A percentile compares a stretch with the other conserved stretches of the same genome.
phyloP scores from a whole-genome alignment of 2,888 invertebrate species.

The Lypha dubia region DNA sequence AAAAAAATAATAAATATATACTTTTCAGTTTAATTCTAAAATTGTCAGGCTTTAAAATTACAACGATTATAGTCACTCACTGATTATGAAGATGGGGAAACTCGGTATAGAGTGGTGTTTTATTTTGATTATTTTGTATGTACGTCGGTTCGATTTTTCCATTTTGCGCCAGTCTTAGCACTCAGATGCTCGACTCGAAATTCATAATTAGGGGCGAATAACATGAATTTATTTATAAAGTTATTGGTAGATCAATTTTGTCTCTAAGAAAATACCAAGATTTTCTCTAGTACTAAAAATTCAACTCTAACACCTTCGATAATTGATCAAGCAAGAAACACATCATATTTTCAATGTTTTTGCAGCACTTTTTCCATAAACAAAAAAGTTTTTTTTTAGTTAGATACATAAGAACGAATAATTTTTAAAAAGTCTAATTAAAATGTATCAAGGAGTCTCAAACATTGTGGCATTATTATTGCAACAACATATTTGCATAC shows the following conservation, averaged over 20 bases:
- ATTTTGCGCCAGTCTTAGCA: no score
- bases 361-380: no score
- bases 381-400: no score
- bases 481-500: no score
- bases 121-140: no score
- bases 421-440: no score
- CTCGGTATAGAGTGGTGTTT: not conserved
- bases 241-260: not conserved
- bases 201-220: not conserved
- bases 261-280: not conserved
- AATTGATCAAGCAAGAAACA: not conserved
- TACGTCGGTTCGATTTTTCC: no score
- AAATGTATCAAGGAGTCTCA: no score
- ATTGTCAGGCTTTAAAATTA: not conserved
- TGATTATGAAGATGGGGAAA: not conserved
- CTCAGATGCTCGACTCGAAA: no score
- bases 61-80: not conserved
- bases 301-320: not conserved
- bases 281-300: not conserved
- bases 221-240: not conserved
- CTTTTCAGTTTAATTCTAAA: not conserved
- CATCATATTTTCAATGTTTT: no score
- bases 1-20: slow-evolving; percentile 19
- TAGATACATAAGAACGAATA: no score
- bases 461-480: no score